These are phyloP conservation scores for Liodrosophila aerea DNA, from an alignment of 2,888 invertebrate species.

Conservation along the genomic window DNA sequence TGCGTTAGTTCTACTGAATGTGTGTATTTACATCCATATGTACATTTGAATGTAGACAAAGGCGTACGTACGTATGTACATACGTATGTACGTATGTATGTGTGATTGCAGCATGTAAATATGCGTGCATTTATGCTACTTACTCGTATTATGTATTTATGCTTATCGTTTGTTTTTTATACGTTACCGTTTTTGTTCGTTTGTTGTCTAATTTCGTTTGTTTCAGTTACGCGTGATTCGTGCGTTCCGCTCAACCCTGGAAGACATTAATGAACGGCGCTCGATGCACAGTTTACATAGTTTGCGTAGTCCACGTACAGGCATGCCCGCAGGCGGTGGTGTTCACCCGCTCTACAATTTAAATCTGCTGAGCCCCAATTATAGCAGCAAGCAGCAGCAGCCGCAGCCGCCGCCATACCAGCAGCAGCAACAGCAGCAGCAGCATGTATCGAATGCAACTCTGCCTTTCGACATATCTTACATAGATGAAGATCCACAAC, in stretches of 20 bases:
- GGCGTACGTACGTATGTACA: background rate
- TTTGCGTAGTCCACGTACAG: constrained; percentile 91
- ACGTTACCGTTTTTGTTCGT: constrained; percentile 74
- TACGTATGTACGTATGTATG: constrained; percentile 8
- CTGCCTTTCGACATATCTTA: constrained; percentile 87
- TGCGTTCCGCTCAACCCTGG: constrained; percentile 99
- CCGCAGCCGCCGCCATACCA: constrained; percentile 36
- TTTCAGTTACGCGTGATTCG: constrained; percentile 99
- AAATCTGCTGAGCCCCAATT: constrained; percentile 76
- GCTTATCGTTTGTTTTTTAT: constrained; percentile 57
- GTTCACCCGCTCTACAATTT: constrained; percentile 78
- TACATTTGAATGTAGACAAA: constrained; percentile 4
- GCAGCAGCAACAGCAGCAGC: constrained; percentile 62
- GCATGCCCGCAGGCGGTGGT: constrained; percentile 81
- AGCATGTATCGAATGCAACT: constrained; percentile 55
- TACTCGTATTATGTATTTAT: constrained; percentile 18
- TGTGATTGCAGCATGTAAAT: background rate
- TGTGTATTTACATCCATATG: too few species aligned
- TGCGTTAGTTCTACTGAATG: too few species aligned
- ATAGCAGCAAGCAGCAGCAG: constrained; percentile 59
- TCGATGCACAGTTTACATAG: constrained; percentile 98
- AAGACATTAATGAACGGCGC: constrained; percentile 99
- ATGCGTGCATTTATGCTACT: background rate
- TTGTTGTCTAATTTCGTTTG: constrained; percentile 82
- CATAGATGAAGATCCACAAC: constrained; percentile 86